Evolutionary conservation across 1,140 invertebrate species (phyloP).

Genomic region (Leptoteleia sp.): DNA sequence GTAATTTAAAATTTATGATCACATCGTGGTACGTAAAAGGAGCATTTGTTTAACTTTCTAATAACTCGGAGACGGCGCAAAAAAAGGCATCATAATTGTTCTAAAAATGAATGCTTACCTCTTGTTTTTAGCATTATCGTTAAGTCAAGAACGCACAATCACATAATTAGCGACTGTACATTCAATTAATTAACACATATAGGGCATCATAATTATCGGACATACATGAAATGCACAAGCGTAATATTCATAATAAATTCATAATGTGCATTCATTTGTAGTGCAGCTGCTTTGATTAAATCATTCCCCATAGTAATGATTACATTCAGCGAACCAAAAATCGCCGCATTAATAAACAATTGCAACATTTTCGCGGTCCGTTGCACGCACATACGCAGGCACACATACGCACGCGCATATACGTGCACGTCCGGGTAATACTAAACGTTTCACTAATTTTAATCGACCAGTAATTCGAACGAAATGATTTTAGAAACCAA

Average conservation of each 20-base stretch:
- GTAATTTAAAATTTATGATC: too few relatives aligned
- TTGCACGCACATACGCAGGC: not conserved
- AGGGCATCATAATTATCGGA: slow-evolving; percentile 48
- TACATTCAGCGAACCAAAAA: slow-evolving; percentile 57
- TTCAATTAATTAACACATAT: slow-evolving; percentile 57
- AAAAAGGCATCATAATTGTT: too few relatives aligned
- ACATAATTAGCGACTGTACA: slow-evolving; percentile 18
- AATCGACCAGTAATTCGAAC: slow-evolving; percentile 48
- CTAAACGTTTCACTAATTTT: slow-evolving; percentile 43
- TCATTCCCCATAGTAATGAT: slow-evolving; percentile 50
- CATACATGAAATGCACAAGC: slow-evolving; percentile 33
- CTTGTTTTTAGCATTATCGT: not conserved
- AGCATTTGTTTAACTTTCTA: too few relatives aligned
- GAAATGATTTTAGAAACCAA: slow-evolving; percentile 44
- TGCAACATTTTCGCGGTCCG: slow-evolving; percentile 27
- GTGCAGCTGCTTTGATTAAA: slow-evolving; percentile 62
- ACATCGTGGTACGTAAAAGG: too few relatives aligned
- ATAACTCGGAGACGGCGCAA: too few relatives aligned
- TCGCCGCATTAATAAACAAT: slow-evolving; percentile 58
- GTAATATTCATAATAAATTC: slow-evolving; percentile 55
- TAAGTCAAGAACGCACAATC: slow-evolving; percentile 2
- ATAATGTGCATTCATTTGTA: slow-evolving; percentile 42
- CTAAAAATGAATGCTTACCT: too few relatives aligned
- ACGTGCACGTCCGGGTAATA: slow-evolving; percentile 1
- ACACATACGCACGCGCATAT: not conserved